Conservation (phyloP, 2,888 invertebrate species). For the Escarpia spicata region DNA sequence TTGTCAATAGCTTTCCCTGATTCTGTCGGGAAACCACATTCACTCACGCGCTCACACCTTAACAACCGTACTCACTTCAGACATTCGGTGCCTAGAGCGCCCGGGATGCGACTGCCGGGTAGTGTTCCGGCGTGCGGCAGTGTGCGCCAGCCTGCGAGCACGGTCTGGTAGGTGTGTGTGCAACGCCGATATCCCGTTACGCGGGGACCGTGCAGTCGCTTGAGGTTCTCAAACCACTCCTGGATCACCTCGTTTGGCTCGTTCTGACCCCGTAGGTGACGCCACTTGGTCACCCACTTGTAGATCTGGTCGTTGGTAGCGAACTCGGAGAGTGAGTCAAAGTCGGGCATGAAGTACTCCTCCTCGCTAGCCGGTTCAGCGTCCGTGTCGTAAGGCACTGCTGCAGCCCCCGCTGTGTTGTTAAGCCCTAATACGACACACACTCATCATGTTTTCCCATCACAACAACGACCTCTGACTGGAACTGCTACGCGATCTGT, state of each 20-base stretch:
- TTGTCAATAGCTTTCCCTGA: too few relatives aligned
- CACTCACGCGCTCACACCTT: not conserved
- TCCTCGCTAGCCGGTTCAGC: not conserved
- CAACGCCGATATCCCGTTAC: not conserved
- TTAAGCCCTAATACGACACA: not conserved
- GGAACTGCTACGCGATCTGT: not conserved
- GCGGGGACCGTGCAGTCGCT: not conserved
- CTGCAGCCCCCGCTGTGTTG: not conserved
- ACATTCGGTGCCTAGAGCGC: not conserved
- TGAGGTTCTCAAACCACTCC: not conserved
- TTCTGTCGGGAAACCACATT: too few relatives aligned
- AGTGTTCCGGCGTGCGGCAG: not conserved
- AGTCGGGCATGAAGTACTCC: not conserved
- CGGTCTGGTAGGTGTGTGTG: not conserved
- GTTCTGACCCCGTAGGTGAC: not conserved
- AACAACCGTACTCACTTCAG: conserved; percentile 12
- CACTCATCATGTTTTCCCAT: not conserved
- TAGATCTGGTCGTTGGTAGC: not conserved
- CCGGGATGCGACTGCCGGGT: not conserved
- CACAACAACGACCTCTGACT: not conserved
- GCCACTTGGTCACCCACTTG: not conserved
- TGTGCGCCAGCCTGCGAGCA: not conserved
- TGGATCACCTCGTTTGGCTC: not conserved
- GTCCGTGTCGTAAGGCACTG: not conserved
- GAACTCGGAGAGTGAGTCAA: not conserved